These are phyloP conservation scores for Rhizoglyphus robini DNA, from an alignment of 1,140 invertebrate species.

Conservation along the genomic window DNA sequence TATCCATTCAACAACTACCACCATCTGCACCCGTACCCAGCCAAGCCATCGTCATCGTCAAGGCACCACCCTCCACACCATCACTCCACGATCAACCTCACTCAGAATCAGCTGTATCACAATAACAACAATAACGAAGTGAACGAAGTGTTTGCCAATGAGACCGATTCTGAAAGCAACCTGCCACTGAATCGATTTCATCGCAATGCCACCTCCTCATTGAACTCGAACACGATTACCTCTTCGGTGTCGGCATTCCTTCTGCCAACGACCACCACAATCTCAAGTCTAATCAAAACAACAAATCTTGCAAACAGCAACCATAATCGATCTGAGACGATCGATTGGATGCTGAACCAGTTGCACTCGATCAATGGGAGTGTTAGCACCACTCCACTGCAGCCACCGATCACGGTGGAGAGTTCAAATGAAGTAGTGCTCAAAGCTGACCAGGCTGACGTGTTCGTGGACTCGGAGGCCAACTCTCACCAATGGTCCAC, in stretches of 20 bases:
- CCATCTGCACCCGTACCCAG: background rate
- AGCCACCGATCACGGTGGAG: background rate
- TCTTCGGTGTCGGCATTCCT: background rate
- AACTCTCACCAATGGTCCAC: conserved; percentile 33
- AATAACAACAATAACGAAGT: background rate
- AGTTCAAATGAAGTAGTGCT: background rate
- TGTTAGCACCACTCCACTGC: background rate
- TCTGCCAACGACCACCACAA: background rate
- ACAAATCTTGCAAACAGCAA: conserved; percentile 7
- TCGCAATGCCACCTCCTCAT: background rate
- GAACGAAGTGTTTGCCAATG: background rate
- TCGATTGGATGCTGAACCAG: background rate
- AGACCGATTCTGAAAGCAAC: too few relatives aligned
- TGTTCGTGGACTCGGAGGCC: background rate
- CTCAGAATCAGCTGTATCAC: background rate
- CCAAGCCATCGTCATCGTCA: background rate
- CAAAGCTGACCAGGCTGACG: too few relatives aligned
- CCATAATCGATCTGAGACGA: background rate
- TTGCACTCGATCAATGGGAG: background rate
- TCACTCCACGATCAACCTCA: background rate
- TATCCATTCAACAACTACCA: background rate
- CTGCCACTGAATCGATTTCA: background rate
- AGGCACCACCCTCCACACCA: background rate
- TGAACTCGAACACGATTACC: too few relatives aligned
- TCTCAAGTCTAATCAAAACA: too few relatives aligned